Evolutionary conservation across 2,113 vertebrate species (phyloP).

Genomic region (Recurvirostra avosetta): DNA sequence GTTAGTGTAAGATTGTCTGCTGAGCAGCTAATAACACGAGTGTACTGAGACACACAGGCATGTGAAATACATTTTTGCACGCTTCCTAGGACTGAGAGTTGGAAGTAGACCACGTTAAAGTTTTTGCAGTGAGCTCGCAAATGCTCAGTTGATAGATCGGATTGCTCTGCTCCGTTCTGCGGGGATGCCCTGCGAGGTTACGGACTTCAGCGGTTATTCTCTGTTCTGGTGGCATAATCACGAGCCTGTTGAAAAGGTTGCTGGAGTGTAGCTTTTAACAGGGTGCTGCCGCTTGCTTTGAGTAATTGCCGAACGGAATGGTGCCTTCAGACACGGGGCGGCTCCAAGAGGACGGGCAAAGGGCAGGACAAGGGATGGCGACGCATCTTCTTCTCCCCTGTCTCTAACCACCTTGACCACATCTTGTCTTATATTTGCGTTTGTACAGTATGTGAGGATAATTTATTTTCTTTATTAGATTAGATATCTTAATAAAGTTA

Average conservation of each 20-base stretch:
- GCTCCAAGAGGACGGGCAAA: background rate
- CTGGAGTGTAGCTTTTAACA: background rate
- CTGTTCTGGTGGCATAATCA: background rate
- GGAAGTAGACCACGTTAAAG: background rate
- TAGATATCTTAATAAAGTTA: background rate
- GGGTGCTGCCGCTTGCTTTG: background rate
- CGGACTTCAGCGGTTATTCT: background rate
- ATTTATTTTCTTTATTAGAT: background rate
- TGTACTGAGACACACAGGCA: background rate
- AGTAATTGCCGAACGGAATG: background rate
- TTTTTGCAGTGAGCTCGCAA: background rate
- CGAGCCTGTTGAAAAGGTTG: background rate
- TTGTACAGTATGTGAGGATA: background rate
- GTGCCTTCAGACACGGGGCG: background rate
- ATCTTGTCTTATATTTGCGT: background rate
- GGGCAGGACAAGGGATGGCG: background rate
- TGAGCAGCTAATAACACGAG: background rate
- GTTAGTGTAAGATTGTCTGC: background rate
- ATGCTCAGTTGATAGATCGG: accelerated
- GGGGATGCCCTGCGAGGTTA: background rate
- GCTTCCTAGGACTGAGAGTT: background rate
- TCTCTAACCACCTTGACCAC: background rate
- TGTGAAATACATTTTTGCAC: background rate
- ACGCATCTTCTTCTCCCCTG: accelerated
- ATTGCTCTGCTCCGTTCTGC: background rate